A percentile compares a stretch with the other conserved stretches of the same genome.
Conservation (phyloP, 1,140 invertebrate species). For the Pseudomyrmex pallidus region DNA sequence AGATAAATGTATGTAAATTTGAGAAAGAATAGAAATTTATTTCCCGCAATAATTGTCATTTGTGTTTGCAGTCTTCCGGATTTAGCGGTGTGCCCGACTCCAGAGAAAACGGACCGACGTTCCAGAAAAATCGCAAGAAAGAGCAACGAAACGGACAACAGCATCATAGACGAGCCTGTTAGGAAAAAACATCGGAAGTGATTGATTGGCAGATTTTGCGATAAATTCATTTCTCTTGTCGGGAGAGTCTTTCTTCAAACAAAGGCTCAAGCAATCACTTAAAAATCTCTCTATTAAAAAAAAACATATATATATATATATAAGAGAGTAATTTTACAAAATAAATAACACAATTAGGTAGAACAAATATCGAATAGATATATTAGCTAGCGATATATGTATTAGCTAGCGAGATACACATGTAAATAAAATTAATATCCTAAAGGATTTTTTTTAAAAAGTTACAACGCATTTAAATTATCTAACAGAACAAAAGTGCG, state of each 20-base stretch:
- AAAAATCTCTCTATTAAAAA: too few relatives aligned
- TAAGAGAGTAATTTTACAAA: too few relatives aligned
- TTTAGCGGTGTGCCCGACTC: background rate
- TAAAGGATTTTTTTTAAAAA: too few relatives aligned
- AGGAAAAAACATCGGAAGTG: slow-evolving; percentile 50
- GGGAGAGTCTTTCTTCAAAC: background rate
- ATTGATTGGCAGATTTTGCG: background rate
- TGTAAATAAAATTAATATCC: too few relatives aligned
- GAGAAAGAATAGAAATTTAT: background rate
- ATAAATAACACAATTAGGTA: too few relatives aligned
- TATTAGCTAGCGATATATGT: too few relatives aligned
- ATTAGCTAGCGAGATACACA: too few relatives aligned
- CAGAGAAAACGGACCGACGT: background rate
- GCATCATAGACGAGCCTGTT: background rate
- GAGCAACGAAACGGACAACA: background rate
- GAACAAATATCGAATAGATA: too few relatives aligned
- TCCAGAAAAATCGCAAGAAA: slow-evolving; percentile 1
- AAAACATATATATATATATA: too few relatives aligned
- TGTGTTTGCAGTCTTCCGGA: slow-evolving; percentile 9
- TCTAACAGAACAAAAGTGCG: too few relatives aligned
- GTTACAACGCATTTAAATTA: too few relatives aligned
- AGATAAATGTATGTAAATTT: background rate
- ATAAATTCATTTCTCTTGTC: background rate
- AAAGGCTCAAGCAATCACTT: background rate
- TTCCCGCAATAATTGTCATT: background rate